Percentiles rank a stretch among this genome's conserved stretches.
These are phyloP conservation scores for Aethes cnicana DNA, from an alignment of 2,888 invertebrate genomes.

Conservation along the genomic window DNA sequence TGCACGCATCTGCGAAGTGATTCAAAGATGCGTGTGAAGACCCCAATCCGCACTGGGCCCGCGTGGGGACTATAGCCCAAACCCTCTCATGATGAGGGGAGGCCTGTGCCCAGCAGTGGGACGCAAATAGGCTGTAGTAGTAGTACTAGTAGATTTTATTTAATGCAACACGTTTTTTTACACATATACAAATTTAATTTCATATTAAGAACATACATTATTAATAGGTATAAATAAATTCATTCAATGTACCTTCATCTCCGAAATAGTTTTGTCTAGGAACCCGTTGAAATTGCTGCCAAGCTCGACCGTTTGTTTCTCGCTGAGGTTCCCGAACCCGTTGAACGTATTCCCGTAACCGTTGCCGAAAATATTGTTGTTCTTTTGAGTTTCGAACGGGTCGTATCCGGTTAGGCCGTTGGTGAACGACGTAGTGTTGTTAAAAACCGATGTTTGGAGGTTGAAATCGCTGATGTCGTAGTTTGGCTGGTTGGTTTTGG, in stretches of 20 bases:
- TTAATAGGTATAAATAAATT: slow-evolving; percentile 9
- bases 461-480: slow-evolving; percentile 76
- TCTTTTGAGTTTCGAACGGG: slow-evolving; percentile 92
- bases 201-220: too few relatives aligned
- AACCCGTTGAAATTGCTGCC: slow-evolving; percentile 88
- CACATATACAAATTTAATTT: too few relatives aligned
- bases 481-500: slow-evolving; percentile 62
- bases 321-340: slow-evolving; percentile 73
- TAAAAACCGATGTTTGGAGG: slow-evolving; percentile 72
- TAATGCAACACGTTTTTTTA: too few relatives aligned
- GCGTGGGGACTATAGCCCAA: too few relatives aligned
- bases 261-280: slow-evolving; percentile 90
- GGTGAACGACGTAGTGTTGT: slow-evolving; percentile 61
- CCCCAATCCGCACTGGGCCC: too few relatives aligned
- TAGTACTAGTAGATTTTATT: too few relatives aligned
- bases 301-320: slow-evolving; percentile 71
- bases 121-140: too few relatives aligned
- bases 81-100: too few relatives aligned
- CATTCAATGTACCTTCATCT: slow-evolving; percentile 92
- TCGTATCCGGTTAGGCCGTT: slow-evolving; percentile 83
- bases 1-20: too few relatives aligned
- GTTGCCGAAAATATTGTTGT: slow-evolving; percentile 68
- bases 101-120: too few relatives aligned
- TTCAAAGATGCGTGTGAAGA: too few relatives aligned
- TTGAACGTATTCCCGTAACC: slow-evolving; percentile 68